These are phyloP conservation scores for Drosophila infuscata DNA, from an alignment of 2,888 invertebrate genomes.

Conservation along the genomic window DNA sequence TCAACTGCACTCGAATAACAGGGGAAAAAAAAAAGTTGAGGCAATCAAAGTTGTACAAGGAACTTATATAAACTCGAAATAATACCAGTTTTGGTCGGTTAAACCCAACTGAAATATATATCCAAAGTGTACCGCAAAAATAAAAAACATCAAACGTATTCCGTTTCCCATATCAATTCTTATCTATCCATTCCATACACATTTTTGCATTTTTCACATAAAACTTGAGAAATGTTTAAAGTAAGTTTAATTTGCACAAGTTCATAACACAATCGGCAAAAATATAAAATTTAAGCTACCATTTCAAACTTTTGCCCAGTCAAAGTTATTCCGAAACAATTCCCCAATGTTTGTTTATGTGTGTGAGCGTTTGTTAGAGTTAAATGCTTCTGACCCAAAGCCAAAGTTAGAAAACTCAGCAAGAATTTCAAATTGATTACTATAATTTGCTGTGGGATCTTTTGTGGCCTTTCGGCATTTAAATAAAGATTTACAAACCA, in stretches of 20 bases:
- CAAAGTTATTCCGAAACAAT: slow-evolving; percentile 52
- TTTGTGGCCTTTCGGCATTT: slow-evolving; percentile 52
- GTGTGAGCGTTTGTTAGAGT: slow-evolving; percentile 26
- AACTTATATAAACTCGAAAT: neutral
- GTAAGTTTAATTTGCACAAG: slow-evolving; percentile 51
- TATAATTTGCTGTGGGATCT: slow-evolving; percentile 46
- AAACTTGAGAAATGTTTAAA: slow-evolving; percentile 11
- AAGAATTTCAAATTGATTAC: slow-evolving; percentile 56
- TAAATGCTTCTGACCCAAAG: slow-evolving; percentile 56
- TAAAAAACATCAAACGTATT: neutral
- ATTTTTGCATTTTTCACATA: slow-evolving; percentile 13
- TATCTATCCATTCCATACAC: slow-evolving; percentile 11
- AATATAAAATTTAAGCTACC: slow-evolving; percentile 51
- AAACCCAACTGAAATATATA: neutral
- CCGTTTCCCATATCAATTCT: neutral
- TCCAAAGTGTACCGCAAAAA: neutral
- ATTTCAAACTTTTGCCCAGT: slow-evolving; percentile 59
- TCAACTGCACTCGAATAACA: slow-evolving; percentile 22
- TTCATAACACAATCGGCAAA: slow-evolving; percentile 37
- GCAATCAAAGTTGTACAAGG: slow-evolving; percentile 8
- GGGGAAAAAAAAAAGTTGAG: slow-evolving; percentile 4
- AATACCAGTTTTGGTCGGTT: neutral
- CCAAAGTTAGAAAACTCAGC: slow-evolving; percentile 42
- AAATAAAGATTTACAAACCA: slow-evolving; percentile 44
- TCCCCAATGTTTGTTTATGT: slow-evolving; percentile 33